A percentile compares a stretch with the other conserved stretches of the same genome.
phyloP scores from a whole-genome alignment of 2,888 invertebrate genomes.

The Thereva nobilitata region DNA sequence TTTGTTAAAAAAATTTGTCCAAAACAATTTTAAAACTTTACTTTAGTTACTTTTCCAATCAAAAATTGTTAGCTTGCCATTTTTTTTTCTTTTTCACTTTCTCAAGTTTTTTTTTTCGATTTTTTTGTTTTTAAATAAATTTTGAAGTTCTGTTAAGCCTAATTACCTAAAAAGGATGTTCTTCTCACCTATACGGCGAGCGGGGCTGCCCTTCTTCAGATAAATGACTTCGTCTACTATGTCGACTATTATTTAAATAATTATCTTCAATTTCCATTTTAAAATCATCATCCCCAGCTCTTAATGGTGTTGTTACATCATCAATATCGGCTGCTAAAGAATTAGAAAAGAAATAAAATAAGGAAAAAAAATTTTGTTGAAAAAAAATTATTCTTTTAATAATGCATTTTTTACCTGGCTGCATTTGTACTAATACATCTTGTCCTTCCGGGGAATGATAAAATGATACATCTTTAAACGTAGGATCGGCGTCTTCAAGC shows the following conservation, averaged over 20 bases:
- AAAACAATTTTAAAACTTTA: no score
- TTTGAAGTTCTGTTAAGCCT: slow-evolving; percentile 46
- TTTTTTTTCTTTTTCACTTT: background rate
- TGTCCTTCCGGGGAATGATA: slow-evolving; percentile 67
- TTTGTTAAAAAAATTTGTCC: no score
- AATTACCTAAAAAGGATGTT: slow-evolving; percentile 51
- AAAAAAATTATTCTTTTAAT: slow-evolving; percentile 2
- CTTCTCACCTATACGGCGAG: slow-evolving; percentile 56
- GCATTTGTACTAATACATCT: slow-evolving; percentile 61
- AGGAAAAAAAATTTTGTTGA: slow-evolving; percentile 12
- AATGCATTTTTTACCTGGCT: slow-evolving; percentile 43
- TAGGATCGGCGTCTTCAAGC: slow-evolving; percentile 65
- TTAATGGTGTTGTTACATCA: slow-evolving; percentile 56
- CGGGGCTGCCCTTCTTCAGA: slow-evolving; percentile 51
- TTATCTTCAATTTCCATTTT: slow-evolving; percentile 54
- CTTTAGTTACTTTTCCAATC: no score
- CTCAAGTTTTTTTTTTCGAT: slow-evolving; percentile 20
- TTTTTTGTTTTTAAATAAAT: slow-evolving; percentile 34
- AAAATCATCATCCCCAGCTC: slow-evolving; percentile 54
- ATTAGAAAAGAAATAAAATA: slow-evolving; percentile 2
- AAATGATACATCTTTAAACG: slow-evolving; percentile 66
- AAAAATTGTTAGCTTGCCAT: no score
- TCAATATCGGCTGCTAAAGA: slow-evolving; percentile 50
- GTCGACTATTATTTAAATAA: slow-evolving; percentile 47
- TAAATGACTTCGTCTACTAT: slow-evolving; percentile 53